Conservation (phyloP, 2,797 vertebrate species). For the Falco cherrug region DNA sequence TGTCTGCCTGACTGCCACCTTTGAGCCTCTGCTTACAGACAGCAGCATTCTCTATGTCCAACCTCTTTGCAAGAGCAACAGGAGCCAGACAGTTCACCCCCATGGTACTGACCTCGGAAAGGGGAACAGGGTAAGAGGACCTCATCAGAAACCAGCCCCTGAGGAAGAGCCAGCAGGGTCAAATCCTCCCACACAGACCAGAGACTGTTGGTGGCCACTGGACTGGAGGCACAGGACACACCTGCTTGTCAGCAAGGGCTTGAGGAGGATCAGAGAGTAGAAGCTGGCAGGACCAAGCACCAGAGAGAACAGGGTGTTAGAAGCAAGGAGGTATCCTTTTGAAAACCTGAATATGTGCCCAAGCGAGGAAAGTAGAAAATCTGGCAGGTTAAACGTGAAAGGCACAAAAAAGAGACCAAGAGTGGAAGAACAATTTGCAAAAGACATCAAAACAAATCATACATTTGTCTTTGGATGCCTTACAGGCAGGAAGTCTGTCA, state of each 20-base stretch:
- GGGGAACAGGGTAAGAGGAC: not conserved
- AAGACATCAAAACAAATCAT: not conserved
- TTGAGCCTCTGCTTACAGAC: not conserved
- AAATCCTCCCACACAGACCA: not conserved
- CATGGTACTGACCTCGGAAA: not conserved
- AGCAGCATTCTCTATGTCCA: fast-evolving
- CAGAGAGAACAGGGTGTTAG: not conserved
- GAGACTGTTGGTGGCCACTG: not conserved
- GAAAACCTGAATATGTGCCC: not conserved
- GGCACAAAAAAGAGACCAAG: not conserved
- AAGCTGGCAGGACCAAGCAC: not conserved
- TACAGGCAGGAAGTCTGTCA: not conserved
- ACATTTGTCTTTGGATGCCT: not conserved
- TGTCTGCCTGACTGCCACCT: not conserved
- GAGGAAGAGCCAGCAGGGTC: not conserved
- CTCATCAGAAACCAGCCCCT: not conserved
- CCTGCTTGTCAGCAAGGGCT: not conserved
- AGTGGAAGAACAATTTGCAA: not conserved
- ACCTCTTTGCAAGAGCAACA: not conserved
- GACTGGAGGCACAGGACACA: not conserved
- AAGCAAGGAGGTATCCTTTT: not conserved
- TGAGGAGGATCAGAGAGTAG: not conserved
- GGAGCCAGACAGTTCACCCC: not conserved
- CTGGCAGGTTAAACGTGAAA: not conserved
- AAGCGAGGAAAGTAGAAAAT: not conserved